phyloP scores from a whole-genome alignment of 1,140 invertebrate species.

The Halesus radiatus region DNA sequence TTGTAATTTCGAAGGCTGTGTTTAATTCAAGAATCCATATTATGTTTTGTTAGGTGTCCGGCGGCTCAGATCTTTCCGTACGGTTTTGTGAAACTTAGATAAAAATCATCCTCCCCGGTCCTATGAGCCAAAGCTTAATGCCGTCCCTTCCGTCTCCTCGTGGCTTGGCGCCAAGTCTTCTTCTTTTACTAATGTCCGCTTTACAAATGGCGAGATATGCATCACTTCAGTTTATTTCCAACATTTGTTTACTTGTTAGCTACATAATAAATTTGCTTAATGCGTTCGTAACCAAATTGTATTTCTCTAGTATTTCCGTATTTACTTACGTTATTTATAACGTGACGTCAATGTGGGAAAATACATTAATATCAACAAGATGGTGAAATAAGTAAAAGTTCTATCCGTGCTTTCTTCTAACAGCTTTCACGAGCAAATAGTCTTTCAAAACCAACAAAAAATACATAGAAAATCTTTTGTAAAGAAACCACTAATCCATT shows the following conservation, averaged over 20 bases:
- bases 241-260: conserved; percentile 37
- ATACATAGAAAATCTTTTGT: too few relatives aligned
- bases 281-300: conserved; percentile 32
- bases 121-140: not conserved
- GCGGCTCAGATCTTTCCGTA: not conserved
- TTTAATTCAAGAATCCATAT: too few relatives aligned
- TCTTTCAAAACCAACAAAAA: too few relatives aligned
- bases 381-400: not conserved
- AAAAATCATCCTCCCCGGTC: too few relatives aligned
- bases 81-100: not conserved
- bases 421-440: too few relatives aligned
- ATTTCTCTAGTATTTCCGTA: conserved; percentile 17
- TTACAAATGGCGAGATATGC: conserved; percentile 28
- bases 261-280: conserved; percentile 25
- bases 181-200: conserved; percentile 29
- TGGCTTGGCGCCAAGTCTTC: conserved; percentile 15
- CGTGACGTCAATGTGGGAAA: not conserved
- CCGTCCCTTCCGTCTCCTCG: not conserved
- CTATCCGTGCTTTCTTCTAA: too few relatives aligned
- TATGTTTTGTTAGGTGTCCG: not conserved
- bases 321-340: conserved; percentile 22
- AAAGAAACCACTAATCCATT: too few relatives aligned
- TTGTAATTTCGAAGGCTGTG: too few relatives aligned
- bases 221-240: conserved; percentile 35
- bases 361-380: not conserved